Evolutionary conservation across 2,888 invertebrate species (phyloP), one percentile per base, ranked within the genome.

Genomic region (Euplagia quadripunctaria): DNA sequence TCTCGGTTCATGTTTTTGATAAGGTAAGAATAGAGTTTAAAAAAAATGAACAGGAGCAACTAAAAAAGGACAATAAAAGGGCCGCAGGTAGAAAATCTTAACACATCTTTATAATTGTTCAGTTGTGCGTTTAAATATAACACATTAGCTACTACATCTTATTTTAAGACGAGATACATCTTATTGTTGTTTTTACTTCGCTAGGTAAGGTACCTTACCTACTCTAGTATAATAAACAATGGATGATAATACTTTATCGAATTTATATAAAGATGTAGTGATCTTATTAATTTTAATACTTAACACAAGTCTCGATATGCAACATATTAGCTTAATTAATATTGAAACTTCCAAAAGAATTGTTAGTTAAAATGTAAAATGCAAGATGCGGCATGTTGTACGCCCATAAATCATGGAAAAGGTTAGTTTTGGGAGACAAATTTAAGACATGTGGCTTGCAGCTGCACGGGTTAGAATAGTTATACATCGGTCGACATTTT

Each of bases 361-460:
- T 74, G 61, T 77, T 79, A 76, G 77, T 78, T 78, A 75, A 49
- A 49, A 61, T 14, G 17, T 52, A 20, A 78, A 71, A 79, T 73
- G 81, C 8, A 82, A 83, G 73, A 51, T 68, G 64, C 16, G 20
- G 49, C 68, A 79, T 74, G 76, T 75, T 51, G 64, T 76, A 71
- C 66, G 72, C 66, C 79, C 87, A 92, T 95, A 94, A 94, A 95
- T 94, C 93, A 93, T 88, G 81, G 88, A 92, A 94, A 93, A 90
- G 90, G 90, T 90, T 87, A 86, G 85, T 87, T 61, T 88, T 79
- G 85, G 79, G 83, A 90, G 92, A 93, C 93, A 92, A 92, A 92
- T 92, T 91, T 84, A 84, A 89, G 91, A 91, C 95, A 95, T 92
- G 88, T 95, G 95, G 91, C 82, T 83, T 88, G 91, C 95, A 95